A percentile compares a stretch with the other conserved stretches of the same genome.
phyloP scores from a whole-genome alignment of 2,888 invertebrate species.

The Tuta absoluta region DNA sequence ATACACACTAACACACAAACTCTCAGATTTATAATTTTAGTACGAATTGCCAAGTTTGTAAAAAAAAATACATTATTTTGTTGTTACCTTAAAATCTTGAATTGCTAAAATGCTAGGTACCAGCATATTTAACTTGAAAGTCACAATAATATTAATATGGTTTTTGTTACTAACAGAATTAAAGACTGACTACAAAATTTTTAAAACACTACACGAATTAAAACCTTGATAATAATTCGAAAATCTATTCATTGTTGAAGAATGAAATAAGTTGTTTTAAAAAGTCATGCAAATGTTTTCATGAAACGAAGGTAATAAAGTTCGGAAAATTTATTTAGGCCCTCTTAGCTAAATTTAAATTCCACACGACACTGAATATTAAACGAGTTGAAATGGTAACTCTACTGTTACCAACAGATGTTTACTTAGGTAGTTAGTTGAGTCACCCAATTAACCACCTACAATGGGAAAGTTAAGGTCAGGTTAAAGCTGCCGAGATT shows the following conservation, averaged over 20 bases:
- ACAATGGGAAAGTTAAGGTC: slow-evolving; percentile 1
- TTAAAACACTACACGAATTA: too few species aligned
- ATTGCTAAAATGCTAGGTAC: slow-evolving; percentile 28
- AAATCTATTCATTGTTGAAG: background rate
- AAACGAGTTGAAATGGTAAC: background rate
- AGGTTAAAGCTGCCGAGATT: slow-evolving; percentile 9
- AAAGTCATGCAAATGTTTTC: background rate
- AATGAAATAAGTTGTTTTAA: slow-evolving; percentile 3
- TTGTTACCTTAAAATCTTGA: background rate
- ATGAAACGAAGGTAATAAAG: background rate
- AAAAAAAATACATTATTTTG: too few species aligned
- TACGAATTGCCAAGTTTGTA: too few species aligned
- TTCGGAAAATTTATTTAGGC: background rate
- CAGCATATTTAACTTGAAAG: slow-evolving; percentile 28
- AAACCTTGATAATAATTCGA: too few species aligned
- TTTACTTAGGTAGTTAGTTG: slow-evolving; percentile 27
- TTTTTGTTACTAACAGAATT: too few species aligned
- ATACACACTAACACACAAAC: too few species aligned
- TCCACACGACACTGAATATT: background rate
- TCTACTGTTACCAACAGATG: slow-evolving; percentile 12
- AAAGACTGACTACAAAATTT: too few species aligned
- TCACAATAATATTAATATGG: too few species aligned
- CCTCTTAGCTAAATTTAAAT: background rate
- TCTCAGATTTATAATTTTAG: too few species aligned
- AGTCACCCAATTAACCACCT: slow-evolving; percentile 12